These are phyloP conservation scores for Tenualosa ilisha DNA, from an alignment of 2,797 vertebrate genomes.

Conservation along the genomic window DNA sequence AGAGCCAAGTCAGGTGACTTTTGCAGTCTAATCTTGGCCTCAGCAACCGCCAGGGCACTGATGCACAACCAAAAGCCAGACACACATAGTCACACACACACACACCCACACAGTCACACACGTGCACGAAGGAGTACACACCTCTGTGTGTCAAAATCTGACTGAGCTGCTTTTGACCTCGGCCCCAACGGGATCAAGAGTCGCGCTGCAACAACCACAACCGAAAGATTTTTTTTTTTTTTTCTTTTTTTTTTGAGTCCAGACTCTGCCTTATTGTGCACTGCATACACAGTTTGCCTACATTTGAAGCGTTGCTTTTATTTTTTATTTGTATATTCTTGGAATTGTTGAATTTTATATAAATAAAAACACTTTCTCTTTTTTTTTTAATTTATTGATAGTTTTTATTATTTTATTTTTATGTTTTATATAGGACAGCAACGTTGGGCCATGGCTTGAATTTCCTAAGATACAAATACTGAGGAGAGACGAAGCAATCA, in stretches of 20 bases:
- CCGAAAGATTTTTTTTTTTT: background rate
- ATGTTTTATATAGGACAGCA: slow-evolving; percentile 58
- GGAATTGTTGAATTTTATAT: slow-evolving; percentile 64
- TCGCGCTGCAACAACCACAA: background rate
- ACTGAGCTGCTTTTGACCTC: background rate
- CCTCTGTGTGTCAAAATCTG: background rate
- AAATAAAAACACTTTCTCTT: slow-evolving; percentile 15
- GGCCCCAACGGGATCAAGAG: background rate
- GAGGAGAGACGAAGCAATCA: slow-evolving; percentile 29
- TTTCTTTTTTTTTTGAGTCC: slow-evolving; percentile 2
- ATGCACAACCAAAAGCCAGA: slow-evolving; percentile 4
- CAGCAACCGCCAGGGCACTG: background rate
- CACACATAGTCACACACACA: background rate
- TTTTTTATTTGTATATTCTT: slow-evolving; percentile 66
- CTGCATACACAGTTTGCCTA: slow-evolving; percentile 76
- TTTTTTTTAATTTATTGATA: slow-evolving; percentile 74
- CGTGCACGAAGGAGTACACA: background rate
- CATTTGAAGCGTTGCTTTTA: slow-evolving; percentile 59
- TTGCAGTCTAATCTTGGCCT: background rate
- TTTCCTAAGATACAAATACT: slow-evolving; percentile 29
- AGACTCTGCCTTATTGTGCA: slow-evolving; percentile 68
- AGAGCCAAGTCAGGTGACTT: background rate
- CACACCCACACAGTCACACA: background rate
- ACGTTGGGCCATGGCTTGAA: slow-evolving; percentile 60
- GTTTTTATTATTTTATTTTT: slow-evolving; percentile 53